Percentiles rank a stretch among this genome's conserved stretches.
phyloP scores from a whole-genome alignment of 2,888 invertebrate genomes.

The Dolichopus griseipennis region DNA sequence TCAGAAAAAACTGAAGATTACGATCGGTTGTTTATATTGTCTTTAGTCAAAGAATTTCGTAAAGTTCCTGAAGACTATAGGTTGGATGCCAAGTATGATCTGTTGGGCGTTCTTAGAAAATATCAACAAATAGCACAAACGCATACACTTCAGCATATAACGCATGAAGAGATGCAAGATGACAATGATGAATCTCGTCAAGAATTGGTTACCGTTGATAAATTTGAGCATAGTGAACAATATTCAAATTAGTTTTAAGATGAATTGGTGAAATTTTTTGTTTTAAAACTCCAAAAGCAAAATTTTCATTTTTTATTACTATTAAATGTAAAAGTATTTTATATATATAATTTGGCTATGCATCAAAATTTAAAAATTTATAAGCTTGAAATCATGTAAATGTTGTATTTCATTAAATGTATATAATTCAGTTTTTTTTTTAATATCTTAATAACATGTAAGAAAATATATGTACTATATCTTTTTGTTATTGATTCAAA shows the following conservation, averaged over 20 bases:
- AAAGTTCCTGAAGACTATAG: neutral
- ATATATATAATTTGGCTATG: too few species aligned
- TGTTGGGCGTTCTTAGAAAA: slow-evolving; percentile 7
- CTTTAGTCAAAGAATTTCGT: slow-evolving; percentile 8
- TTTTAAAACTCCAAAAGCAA: too few species aligned
- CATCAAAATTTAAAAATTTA: too few species aligned
- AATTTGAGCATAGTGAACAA: neutral
- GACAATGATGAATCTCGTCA: neutral
- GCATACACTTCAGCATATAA: neutral
- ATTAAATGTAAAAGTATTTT: too few species aligned
- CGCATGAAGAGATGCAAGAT: neutral
- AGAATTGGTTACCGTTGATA: neutral
- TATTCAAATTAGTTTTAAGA: neutral
- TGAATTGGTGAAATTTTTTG: neutral
- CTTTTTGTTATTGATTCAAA: too few species aligned
- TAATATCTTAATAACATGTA: too few species aligned
- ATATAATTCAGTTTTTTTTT: too few species aligned
- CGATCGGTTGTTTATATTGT: slow-evolving; percentile 9
- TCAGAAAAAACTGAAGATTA: slow-evolving; percentile 5
- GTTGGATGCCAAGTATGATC: slow-evolving; percentile 7
- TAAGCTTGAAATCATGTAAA: too few species aligned
- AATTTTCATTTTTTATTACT: too few species aligned
- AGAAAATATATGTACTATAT: too few species aligned
- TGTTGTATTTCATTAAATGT: too few species aligned
- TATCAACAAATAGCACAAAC: slow-evolving; percentile 1